Evolutionary conservation across 23 tunicate genomes (phyloP), one percentile per base, ranked within the genome.

Genomic region (Ciona savignyi): DNA sequence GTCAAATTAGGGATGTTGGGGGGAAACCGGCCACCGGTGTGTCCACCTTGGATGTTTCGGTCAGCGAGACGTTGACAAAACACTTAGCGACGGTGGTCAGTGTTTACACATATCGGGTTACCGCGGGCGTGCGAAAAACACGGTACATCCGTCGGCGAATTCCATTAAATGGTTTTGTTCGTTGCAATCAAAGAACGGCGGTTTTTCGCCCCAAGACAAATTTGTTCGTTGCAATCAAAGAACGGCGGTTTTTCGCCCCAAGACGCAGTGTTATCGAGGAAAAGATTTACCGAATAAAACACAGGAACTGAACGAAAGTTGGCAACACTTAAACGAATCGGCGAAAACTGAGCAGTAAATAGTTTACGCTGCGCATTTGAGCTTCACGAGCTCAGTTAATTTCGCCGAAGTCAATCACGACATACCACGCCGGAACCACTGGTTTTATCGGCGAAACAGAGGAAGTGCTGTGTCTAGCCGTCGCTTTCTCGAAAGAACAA

Each of bases 381-480:
- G 56, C 56, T 42, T 9, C 56, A 6, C 15, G 15, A 15, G 56
- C 15, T 42, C 56, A 42, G 56, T 42, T 42, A 42, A 42, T 42
- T 42, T 42, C 56, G 56, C 9, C 56, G 56, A 42, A 42, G 56
- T 42, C 56, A 42, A 42, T 42, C 56, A 42, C 56, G 56, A 42
- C 56, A 42, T 42, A 42, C 56, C 56, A 15, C 11, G 56, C 56
- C 56, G 56, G 56, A 42, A 42, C 56, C 56, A 42, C 56, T 42
- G 56, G 15, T 15, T 42, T 42, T 42, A 42, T 42, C 56, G 56
- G 11, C 15, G 56, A 15, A 15, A 15, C 56, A 42, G 56, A n/a
- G n/a, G 56, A 42, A 42, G 56, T 42, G 56, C 56, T 42, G 56
- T 42, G 56, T 42, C 56, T 42, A 42, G 56, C 56, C 56, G 56